A percentile compares a stretch with the other conserved stretches of the same genome.
These are phyloP conservation scores for Drosophila prolongata DNA, from an alignment of 2,888 invertebrate genomes.

Conservation along the genomic window DNA sequence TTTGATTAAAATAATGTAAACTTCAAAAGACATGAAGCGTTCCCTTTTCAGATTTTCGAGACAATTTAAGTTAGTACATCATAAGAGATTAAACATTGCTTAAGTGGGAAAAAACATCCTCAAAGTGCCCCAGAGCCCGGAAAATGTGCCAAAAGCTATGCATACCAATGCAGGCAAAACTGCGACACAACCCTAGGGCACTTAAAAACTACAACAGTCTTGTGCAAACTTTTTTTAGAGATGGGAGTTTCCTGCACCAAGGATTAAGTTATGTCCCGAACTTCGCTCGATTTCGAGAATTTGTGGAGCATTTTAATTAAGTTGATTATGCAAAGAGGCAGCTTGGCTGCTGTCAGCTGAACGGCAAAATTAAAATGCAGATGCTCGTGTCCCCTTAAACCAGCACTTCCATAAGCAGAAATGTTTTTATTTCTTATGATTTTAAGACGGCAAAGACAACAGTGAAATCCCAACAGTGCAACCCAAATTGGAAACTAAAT, in stretches of 20 bases:
- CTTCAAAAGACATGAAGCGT: background rate
- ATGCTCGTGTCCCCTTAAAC: background rate
- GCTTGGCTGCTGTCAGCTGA: background rate
- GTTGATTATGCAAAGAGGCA: constrained; percentile 18
- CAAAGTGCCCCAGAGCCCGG: background rate
- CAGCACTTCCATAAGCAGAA: background rate
- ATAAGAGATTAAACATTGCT: background rate
- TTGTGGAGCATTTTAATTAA: constrained; percentile 22
- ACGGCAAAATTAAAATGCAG: background rate
- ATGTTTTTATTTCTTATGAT: constrained; percentile 1
- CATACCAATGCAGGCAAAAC: constrained; percentile 25
- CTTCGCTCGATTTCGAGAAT: background rate
- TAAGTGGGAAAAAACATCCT: background rate
- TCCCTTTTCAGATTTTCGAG: background rate
- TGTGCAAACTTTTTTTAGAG: constrained; percentile 6
- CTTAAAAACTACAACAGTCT: constrained; percentile 15
- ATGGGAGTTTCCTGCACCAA: constrained; percentile 2
- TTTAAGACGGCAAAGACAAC: constrained; percentile 14
- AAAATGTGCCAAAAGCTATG: constrained; percentile 17
- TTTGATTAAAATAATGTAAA: background rate
- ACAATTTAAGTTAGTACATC: background rate
- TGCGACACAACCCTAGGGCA: constrained; percentile 21
- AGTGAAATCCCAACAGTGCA: constrained; percentile 34
- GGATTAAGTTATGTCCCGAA: constrained; percentile 13
- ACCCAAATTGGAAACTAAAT: constrained; percentile 38